These are phyloP conservation scores for Ibidorhyncha struthersii DNA, from an alignment of 2,113 vertebrate genomes.

Conservation along the genomic window DNA sequence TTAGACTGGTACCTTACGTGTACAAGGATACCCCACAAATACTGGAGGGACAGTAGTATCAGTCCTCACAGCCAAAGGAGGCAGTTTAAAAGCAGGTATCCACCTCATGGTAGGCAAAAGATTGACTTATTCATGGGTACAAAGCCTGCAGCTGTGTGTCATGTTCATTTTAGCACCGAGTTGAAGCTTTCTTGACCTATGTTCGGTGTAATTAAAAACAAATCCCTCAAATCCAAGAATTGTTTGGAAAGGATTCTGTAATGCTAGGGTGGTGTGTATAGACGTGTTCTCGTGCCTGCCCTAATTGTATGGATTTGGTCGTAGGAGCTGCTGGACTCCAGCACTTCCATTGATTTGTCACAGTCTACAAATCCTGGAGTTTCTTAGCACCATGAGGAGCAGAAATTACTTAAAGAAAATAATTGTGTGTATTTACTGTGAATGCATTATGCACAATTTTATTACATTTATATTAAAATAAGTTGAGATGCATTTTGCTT, in stretches of 20 bases:
- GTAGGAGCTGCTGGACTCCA: not conserved
- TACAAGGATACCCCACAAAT: not conserved
- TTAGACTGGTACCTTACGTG: not conserved
- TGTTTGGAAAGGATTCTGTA: slow-evolving; percentile 13
- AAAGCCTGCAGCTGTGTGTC: not conserved
- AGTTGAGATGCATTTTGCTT: slow-evolving; percentile 47
- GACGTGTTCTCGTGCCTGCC: not conserved
- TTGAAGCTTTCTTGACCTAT: slow-evolving; percentile 12
- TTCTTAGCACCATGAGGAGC: not conserved
- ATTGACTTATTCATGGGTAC: not conserved
- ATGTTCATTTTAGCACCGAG: not conserved
- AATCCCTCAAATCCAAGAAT: not conserved
- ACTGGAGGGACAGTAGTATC: not conserved
- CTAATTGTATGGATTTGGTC: not conserved
- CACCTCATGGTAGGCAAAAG: not conserved
- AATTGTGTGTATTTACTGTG: not conserved
- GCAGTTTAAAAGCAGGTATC: not conserved
- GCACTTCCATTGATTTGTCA: not conserved
- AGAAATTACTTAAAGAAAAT: not conserved
- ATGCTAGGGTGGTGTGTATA: not conserved
- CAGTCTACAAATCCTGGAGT: not conserved
- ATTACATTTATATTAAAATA: slow-evolving; percentile 40
- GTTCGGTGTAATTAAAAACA: not conserved
- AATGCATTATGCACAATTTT: slow-evolving; percentile 23
- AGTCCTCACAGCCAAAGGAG: not conserved